Evolutionary conservation across 2,113 vertebrate species (phyloP), one percentile per base, ranked within the genome.

Genomic region (Vanacampus margaritifer): DNA sequence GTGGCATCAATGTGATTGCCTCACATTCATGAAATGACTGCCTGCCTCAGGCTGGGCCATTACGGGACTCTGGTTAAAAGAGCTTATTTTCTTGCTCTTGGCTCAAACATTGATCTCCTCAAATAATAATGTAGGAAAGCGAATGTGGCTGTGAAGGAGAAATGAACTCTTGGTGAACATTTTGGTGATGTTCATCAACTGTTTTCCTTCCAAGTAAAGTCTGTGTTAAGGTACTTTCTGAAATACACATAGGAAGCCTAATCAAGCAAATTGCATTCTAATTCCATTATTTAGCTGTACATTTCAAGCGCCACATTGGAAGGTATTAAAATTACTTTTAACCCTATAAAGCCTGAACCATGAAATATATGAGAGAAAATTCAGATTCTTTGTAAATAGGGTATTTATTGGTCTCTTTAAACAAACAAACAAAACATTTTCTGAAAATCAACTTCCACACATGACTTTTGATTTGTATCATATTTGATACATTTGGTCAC

Each of bases 101-200:
- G 76, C 75, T 63, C 19, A 73, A 71, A 68, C 77, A 79, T 85
- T 41, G 80, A 87, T 78, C 65, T 73, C 36, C 67, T 11, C 8
- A 21, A 39, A 60, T 21, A 13, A 60, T n/a, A 5, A 13, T 3
- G 57, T 35, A 70, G 53, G 26, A 53, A 24, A 68, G 60, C 39
- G 56, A 64, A 65, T 66, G 67, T 65, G 50, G 24, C 67, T 67
- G 24, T 56, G 53, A 35, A 67, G 50, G 41, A 56, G 41, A 51
- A 43, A 64, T 8, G 5, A 65, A 53, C 59, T 79, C 62, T 72
- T 72, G 71, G 53, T 14, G 65, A 45, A 37, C 62, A 24, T 69
- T 72, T 74, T 26, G 21, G 60, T 16, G 50, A 51, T 23, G 12
- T 56, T 28, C 14, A 35, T 8, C 6, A 21, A 7, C 45, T 19